Percentiles rank a stretch among this genome's conserved stretches.
Conservation (phyloP, 1,140 invertebrate species). For the Drosophila seguyi region DNA sequence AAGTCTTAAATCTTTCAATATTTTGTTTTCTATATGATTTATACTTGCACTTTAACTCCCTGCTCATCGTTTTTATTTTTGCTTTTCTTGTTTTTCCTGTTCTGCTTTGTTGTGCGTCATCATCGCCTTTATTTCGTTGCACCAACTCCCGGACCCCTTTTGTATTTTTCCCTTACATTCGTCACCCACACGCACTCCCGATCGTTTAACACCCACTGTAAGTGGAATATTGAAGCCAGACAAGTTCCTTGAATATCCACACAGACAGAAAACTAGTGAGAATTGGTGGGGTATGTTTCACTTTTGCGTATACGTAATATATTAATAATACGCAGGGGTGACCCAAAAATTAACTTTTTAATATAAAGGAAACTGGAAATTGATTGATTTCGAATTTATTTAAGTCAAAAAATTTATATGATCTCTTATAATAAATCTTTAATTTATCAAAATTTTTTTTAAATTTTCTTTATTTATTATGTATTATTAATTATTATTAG, state of each 20-base stretch:
- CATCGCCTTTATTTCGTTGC: conserved; percentile 45
- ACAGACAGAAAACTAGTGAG: conserved; percentile 19
- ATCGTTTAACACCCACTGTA: conserved; percentile 48
- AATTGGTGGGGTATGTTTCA: neutral
- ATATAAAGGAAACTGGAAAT: neutral
- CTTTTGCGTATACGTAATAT: neutral
- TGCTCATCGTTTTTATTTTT: conserved; percentile 8
- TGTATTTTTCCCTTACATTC: conserved; percentile 21
- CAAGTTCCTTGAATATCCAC: conserved; percentile 44
- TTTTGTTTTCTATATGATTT: neutral
- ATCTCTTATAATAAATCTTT: too few species aligned
- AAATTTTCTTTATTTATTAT: too few species aligned
- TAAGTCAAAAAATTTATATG: too few species aligned
- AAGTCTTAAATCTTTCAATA: neutral
- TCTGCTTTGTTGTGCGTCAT: conserved; percentile 28
- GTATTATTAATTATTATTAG: too few species aligned
- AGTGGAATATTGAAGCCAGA: conserved; percentile 27
- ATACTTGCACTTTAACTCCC: conserved; percentile 8
- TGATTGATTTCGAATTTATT: too few species aligned
- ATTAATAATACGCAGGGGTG: neutral
- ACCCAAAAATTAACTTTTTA: neutral
- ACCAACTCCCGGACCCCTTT: conserved; percentile 7
- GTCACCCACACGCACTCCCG: conserved; percentile 21
- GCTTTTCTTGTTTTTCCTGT: neutral
- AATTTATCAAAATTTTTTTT: too few species aligned